Evolutionary conservation across 2,113 vertebrate species (phyloP), one percentile per base, ranked within the genome.

Genomic region (Gobius niger): DNA sequence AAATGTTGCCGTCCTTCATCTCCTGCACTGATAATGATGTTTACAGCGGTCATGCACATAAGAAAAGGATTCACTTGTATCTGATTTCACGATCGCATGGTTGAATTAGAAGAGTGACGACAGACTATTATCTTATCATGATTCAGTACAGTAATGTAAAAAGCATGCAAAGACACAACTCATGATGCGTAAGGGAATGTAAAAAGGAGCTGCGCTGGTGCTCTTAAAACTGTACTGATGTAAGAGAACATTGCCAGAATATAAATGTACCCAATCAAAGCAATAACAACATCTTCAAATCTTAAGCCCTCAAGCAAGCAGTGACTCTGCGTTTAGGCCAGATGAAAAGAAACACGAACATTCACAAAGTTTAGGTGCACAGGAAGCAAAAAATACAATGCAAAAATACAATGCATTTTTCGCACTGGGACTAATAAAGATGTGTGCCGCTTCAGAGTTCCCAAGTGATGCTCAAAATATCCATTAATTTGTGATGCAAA

Each of bases 21-120:
- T 47, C 12, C 72, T 54, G 60, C 64, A 72, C 44, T 73, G 70
- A 70, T 78, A 78, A 78, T 68, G 66, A 82, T 80, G 72, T 82
- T 76, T 78, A 71, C 82, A 60, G 40, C 57, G 10, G 57, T 60
- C 40, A 44, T 50, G 47, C 47, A 50, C 47, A 50, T 14, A 6
- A 41, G 67, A 66, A 49, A 73, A 44, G 65, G 47, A 49, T 57
- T 69, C 62, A 65, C 70, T 75, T 69, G 72, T 15, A 46, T 16
- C 63, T 53, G 40, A 47, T 82, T 82, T 69, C 64, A 62, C 54
- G 44, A 68, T 69, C 50, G 70, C 59, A 44, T 78, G 74, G 65
- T 73, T 75, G 75, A 76, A 78, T 77, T 73, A 67, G 54, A 50
- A 52, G 66, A 72, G 75, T 73, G 60, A 73, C 75, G 51, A 51